Evolutionary conservation across 2,888 invertebrate genomes (phyloP).

Genomic region (Drosophila pullipes): DNA sequence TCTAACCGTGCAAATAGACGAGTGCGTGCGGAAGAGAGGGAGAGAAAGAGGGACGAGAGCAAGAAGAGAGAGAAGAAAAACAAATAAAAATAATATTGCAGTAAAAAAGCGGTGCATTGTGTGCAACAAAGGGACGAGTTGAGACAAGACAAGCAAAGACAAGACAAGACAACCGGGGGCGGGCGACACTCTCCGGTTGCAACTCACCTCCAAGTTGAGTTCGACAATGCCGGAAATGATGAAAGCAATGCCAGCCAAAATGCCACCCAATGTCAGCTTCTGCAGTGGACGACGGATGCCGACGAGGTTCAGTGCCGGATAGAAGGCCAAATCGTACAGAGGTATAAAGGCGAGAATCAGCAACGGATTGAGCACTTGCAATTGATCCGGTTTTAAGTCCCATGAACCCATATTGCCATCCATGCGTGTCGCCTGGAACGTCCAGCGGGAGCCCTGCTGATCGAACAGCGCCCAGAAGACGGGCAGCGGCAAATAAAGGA

Average conservation of each 20-base stretch:
- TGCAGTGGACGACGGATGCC: conserved; percentile 91
- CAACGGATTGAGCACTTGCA: conserved; percentile 96
- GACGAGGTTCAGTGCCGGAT: conserved; percentile 91
- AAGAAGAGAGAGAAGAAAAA: conserved; percentile 19
- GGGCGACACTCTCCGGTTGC: background rate
- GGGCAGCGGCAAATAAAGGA: conserved; percentile 93
- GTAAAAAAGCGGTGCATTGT: conserved; percentile 12
- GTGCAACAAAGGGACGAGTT: conserved; percentile 33
- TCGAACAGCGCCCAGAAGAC: conserved; percentile 98
- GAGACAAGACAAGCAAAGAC: background rate
- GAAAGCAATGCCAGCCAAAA: conserved; percentile 94
- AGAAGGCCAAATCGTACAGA: conserved; percentile 91
- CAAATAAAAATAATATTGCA: conserved; percentile 15
- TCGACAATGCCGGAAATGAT: conserved; percentile 95
- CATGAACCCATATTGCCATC: conserved; percentile 91
- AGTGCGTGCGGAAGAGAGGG: conserved; percentile 53
- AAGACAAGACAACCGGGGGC: background rate
- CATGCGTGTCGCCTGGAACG: conserved; percentile 96
- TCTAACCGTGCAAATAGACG: conserved; percentile 84
- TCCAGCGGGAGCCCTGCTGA: conserved; percentile 97
- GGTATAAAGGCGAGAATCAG: conserved; percentile 95
- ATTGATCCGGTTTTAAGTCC: conserved; percentile 95
- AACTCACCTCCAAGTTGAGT: conserved; percentile 89
- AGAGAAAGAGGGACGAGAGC: conserved; percentile 8
- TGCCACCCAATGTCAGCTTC: conserved; percentile 94